A percentile compares a stretch with the other conserved stretches of the same genome.
Conservation (phyloP, 2,797 vertebrate genomes). For the Bucorvus abyssinicus region DNA sequence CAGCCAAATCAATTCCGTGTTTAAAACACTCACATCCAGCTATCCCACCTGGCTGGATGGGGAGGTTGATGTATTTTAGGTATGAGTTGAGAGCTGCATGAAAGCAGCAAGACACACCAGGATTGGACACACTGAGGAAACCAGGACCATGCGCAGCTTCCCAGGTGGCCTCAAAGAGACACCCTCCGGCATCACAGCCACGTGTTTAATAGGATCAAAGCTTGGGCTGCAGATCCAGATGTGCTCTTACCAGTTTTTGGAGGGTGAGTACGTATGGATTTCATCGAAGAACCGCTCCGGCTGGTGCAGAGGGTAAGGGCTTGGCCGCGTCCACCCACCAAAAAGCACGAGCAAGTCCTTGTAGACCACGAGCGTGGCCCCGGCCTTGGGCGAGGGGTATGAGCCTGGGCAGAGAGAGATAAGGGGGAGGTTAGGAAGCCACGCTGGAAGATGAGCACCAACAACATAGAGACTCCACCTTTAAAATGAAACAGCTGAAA, state of each 20-base stretch:
- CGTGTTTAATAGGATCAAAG: background rate
- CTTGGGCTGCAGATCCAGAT: background rate
- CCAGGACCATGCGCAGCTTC: background rate
- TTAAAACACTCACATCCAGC: background rate
- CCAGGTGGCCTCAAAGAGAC: background rate
- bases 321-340: conserved; percentile 96
- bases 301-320: conserved; percentile 97
- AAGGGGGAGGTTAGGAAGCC: background rate
- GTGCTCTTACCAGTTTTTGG: conserved; percentile 93
- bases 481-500: background rate
- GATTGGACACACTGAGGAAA: background rate
- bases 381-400: conserved; percentile 97
- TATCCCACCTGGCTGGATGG: background rate
- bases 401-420: conserved; percentile 81
- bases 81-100: background rate
- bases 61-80: background rate
- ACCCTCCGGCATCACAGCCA: background rate
- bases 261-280: conserved; percentile 97
- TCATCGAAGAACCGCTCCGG: conserved; percentile 98
- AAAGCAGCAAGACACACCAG: background rate
- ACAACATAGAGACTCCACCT: background rate
- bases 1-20: background rate
- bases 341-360: conserved; percentile 96
- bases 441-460: fast-evolving
- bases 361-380: conserved; percentile 95